These are phyloP conservation scores for Microcebus murinus DNA, from an alignment of 2,113 vertebrate species.

Conservation along the genomic window DNA sequence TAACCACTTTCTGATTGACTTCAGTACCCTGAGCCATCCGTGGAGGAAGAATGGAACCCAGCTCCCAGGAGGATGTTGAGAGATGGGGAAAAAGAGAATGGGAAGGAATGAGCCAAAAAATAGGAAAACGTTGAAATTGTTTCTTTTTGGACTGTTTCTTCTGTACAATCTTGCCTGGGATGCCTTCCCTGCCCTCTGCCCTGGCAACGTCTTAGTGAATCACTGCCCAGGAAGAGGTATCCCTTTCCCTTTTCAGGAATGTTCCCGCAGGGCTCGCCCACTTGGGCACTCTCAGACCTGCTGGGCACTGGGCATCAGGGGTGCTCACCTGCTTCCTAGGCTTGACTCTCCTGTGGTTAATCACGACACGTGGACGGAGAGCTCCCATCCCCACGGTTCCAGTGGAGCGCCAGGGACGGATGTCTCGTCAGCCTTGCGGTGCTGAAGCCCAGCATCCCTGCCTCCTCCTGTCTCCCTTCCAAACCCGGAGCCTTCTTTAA, in stretches of 20 bases:
- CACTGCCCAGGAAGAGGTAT: not conserved
- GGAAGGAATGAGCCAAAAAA: not conserved
- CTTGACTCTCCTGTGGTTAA: not conserved
- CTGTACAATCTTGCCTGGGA: not conserved
- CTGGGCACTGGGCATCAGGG: not conserved
- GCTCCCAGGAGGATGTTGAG: not conserved
- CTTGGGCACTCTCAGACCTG: not conserved
- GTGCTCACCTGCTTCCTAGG: not conserved
- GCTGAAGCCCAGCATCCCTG: not conserved
- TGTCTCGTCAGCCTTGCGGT: not conserved
- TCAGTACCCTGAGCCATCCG: not conserved
- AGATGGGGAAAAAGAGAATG: not conserved
- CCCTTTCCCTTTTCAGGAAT: not conserved
- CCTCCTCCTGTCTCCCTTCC: not conserved
- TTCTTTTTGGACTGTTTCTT: not conserved
- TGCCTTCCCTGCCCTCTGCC: not conserved
- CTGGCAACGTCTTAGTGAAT: not conserved
- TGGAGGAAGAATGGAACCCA: not conserved
- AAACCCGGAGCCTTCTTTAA: not conserved
- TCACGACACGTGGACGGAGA: not conserved
- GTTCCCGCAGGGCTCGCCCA: not conserved
- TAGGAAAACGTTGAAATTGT: not conserved
- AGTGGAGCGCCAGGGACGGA: not conserved
- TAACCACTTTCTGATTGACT: not conserved
- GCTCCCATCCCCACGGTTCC: not conserved